These are phyloP conservation scores for Acleris laterana DNA, from an alignment of 2,888 invertebrate genomes.

Conservation along the genomic window DNA sequence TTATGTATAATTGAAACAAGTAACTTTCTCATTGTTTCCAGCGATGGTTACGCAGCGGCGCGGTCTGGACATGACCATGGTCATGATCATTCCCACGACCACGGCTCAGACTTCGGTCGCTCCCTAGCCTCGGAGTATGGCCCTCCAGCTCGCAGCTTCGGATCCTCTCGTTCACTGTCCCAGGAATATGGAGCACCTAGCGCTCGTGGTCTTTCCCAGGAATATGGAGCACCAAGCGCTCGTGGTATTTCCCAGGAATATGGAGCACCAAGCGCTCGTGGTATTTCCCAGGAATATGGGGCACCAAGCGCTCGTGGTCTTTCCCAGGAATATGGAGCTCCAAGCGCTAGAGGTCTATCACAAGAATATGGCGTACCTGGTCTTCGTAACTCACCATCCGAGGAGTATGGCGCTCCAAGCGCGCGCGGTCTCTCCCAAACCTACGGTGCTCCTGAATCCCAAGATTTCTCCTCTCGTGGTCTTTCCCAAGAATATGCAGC, in stretches of 20 bases:
- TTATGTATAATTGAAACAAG: neutral
- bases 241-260: conserved; percentile 37
- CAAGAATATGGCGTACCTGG: conserved; percentile 52
- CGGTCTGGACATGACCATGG: conserved; percentile 50
- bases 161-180: conserved; percentile 45
- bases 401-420: conserved; percentile 53
- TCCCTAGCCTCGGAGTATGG: conserved; percentile 43
- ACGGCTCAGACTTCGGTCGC: conserved; percentile 29
- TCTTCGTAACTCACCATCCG: conserved; percentile 45
- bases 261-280: conserved; percentile 23
- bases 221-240: conserved; percentile 44
- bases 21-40: conserved; percentile 45
- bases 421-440: conserved; percentile 37
- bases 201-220: conserved; percentile 49
- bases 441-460: conserved; percentile 41
- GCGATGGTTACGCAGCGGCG: conserved; percentile 62
- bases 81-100: conserved; percentile 45
- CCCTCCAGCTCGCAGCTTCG: conserved; percentile 24
- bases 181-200: conserved; percentile 38
- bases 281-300: conserved; percentile 52
- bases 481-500: conserved; percentile 52
- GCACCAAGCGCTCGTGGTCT: conserved; percentile 40
- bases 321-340: conserved; percentile 43
- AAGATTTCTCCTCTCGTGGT: conserved; percentile 44
- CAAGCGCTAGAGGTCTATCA: conserved; percentile 40